A percentile compares a stretch with the other conserved stretches of the same genome.
Evolutionary conservation across 1,140 invertebrate species (phyloP).

Genomic region (Brachystomella parvula): DNA sequence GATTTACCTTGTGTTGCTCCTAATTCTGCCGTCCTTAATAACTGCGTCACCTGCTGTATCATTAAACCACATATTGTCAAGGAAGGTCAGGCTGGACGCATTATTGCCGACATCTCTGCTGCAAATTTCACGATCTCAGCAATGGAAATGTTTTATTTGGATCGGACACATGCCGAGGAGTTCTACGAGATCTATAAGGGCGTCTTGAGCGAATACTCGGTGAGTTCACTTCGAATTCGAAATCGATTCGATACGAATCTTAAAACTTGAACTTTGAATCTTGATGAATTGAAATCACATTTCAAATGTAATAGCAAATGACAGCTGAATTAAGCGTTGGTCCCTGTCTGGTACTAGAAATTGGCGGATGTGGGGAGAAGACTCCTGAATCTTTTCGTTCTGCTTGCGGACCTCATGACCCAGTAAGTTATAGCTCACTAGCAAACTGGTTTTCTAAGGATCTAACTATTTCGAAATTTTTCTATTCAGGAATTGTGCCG

Average conservation of each 20-base stretch:
- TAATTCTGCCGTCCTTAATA: conserved; percentile 47
- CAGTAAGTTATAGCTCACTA: conserved; percentile 52
- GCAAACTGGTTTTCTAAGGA: not conserved
- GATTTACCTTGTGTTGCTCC: conserved; percentile 20
- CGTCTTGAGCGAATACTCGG: conserved; percentile 72
- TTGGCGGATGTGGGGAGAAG: conserved; percentile 55
- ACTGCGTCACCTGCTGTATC: conserved; percentile 69
- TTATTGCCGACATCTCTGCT: conserved; percentile 64
- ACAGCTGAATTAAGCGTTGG: conserved; percentile 71
- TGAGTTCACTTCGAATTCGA: conserved; percentile 44
- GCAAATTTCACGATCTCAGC: conserved; percentile 68
- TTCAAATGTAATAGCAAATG: conserved; percentile 56
- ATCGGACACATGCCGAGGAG: conserved; percentile 72
- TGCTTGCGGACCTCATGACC: conserved; percentile 77
- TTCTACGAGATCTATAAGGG: conserved; percentile 91
- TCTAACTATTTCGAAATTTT: conserved; percentile 9
- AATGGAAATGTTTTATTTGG: conserved; percentile 68
- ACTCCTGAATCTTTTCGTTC: conserved; percentile 68
- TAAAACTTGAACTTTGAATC: too few species aligned
- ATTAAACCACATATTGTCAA: conserved; percentile 86
- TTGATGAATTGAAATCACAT: too few species aligned
- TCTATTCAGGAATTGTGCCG: conserved; percentile 67
- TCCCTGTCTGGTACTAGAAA: conserved; percentile 75
- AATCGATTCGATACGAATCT: too few species aligned
- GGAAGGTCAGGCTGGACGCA: conserved; percentile 59